These are phyloP conservation scores for Salmo trutta DNA, from an alignment of 2,797 vertebrate genomes.

Conservation along the genomic window DNA sequence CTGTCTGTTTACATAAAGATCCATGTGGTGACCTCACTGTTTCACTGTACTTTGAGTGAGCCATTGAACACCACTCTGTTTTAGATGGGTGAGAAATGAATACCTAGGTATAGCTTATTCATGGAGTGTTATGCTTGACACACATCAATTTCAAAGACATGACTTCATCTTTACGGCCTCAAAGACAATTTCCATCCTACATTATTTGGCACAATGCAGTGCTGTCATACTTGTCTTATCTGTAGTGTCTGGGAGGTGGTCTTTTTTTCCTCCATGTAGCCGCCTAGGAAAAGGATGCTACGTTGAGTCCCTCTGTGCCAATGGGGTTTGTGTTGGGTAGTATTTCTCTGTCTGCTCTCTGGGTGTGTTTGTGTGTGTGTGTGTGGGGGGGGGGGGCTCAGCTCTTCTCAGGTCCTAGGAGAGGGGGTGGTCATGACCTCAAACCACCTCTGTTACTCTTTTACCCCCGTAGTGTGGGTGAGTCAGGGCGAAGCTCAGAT, in stretches of 20 bases:
- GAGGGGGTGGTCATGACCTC: neutral
- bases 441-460: neutral
- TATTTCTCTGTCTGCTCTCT: neutral
- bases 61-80: neutral
- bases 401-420: neutral
- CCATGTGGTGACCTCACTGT: neutral
- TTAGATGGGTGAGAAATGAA: neutral
- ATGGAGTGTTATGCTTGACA: neutral
- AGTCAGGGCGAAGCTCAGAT: conserved; percentile 3
- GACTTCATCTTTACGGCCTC: too few relatives aligned
- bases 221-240: too few relatives aligned
- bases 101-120: neutral
- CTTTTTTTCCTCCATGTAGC: neutral
- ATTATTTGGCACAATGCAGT: too few relatives aligned
- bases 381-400: neutral
- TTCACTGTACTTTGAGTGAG: neutral
- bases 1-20: conserved; percentile 30
- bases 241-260: neutral
- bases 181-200: too few relatives aligned
- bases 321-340: neutral
- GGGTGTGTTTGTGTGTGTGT: neutral
- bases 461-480: neutral
- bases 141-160: too few relatives aligned
- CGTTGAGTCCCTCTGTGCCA: neutral
- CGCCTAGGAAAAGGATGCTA: neutral